Evolutionary conservation across 1,140 invertebrate species (phyloP).

Genomic region (Macrotrachela quadricornifera): DNA sequence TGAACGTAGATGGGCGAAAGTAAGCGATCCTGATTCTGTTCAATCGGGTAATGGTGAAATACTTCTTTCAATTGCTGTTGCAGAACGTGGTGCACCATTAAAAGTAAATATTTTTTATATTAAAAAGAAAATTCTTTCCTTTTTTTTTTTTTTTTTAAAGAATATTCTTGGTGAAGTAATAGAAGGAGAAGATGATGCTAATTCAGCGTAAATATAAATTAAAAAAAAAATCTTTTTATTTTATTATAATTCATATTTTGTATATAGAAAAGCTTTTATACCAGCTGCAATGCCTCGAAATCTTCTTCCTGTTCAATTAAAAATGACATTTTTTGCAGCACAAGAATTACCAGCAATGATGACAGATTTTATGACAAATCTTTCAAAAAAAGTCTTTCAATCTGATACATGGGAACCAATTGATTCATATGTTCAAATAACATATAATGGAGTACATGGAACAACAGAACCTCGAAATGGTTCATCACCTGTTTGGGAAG

Average conservation of each 20-base stretch:
- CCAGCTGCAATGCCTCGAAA: conserved; percentile 6
- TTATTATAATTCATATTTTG: background rate
- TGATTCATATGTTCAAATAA: conserved; percentile 8
- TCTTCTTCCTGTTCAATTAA: background rate
- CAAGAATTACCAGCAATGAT: conserved; percentile 7
- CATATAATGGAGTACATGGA: background rate
- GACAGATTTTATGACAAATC: conserved; percentile 3
- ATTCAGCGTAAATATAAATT: no score
- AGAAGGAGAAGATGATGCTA: no score
- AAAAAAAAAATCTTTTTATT: background rate
- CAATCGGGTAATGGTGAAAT: background rate
- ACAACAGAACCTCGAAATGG: background rate
- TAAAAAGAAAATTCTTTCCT: no score
- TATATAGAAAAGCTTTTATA: conserved; percentile 1
- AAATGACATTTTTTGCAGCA: background rate
- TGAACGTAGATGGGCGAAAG: conserved; percentile 70
- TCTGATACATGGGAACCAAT: no score
- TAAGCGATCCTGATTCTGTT: conserved; percentile 66
- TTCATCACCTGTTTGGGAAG: conserved; percentile 29
- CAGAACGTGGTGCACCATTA: background rate
- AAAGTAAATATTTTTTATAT: no score
- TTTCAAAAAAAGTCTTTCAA: background rate
- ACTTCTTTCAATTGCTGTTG: background rate
- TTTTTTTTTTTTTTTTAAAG: no score
- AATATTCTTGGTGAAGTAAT: no score